Base-by-base conservation (phyloP, 2,888 invertebrate genomes). In the Spatulosminthurus flaviceps region DNA sequence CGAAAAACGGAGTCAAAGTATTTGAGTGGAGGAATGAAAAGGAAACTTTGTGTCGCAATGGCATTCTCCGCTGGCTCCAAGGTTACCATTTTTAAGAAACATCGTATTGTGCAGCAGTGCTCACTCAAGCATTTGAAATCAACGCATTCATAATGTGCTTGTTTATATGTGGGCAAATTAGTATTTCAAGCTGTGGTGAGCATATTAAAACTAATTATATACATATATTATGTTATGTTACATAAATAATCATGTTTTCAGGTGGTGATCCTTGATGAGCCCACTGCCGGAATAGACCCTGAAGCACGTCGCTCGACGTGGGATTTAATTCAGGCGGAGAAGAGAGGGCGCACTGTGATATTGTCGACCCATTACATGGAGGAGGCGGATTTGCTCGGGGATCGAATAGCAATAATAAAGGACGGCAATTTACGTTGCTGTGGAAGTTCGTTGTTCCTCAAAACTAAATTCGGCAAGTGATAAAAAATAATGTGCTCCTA, bases 281-380 rank as follows among this genome's bases (percentile, higher is more conserved):
- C 60, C 19, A 21, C 60, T 7, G 19, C 60, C 16, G 60, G 60
- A 13, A 13, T 60, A 21, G 60, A 60, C 21, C 60, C 60, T 4
- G 60, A 60, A 21, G 90, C 90, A 1, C 86, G 90, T 19, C 88
- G 90, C 77, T 89, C 81, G 11, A 83, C 82, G 13, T 83, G 83
- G 84, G 84, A 84, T 78, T 73, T 84, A 87, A 87, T 85, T 87
- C 88, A 73, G 41, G 73, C 51, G 87, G 83, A 92, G 81, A 90
- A 92, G 79, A 92, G 92, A 80, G 89, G 91, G 0, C 92, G 93
- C 84, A 95, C 96, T 0, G 93, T 97, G 83, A 88, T 97, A 19
- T 91, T 97, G 72, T 94, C 95, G 19, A 97, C 97, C 0, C 97
- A 97, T 88, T 94, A 94, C 88, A 96, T 97, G 96, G 97, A 97